A percentile compares a stretch with the other conserved stretches of the same genome.
phyloP scores from a whole-genome alignment of 2,888 invertebrate genomes.

The Meiosimyza decipiens region DNA sequence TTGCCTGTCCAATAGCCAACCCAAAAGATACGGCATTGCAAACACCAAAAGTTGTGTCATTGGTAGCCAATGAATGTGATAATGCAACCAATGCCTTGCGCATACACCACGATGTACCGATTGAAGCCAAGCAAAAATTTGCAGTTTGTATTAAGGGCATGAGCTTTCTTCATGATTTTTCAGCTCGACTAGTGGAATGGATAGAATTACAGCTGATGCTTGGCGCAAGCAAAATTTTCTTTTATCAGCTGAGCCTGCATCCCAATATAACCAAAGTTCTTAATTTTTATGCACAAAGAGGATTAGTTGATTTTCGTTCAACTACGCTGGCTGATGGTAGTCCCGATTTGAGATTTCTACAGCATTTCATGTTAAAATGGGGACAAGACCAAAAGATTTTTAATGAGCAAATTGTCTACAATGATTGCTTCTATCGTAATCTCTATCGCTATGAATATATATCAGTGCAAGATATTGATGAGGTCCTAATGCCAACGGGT shows the following conservation, averaged over 20 bases:
- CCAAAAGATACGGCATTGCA: conserved; percentile 69
- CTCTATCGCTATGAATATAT: conserved; percentile 89
- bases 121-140: conserved; percentile 69
- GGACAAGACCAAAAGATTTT: conserved; percentile 91
- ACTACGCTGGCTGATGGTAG: conserved; percentile 86
- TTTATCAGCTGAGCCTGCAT: conserved; percentile 88
- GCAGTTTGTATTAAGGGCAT: conserved; percentile 93
- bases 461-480: conserved; percentile 89
- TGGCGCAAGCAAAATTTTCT: conserved; percentile 89
- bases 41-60: conserved; percentile 72
- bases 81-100: conserved; percentile 83
- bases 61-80: conserved; percentile 78
- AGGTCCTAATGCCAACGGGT: conserved; percentile 89
- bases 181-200: conserved; percentile 91
- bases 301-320: conserved; percentile 78
- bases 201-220: conserved; percentile 86
- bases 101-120: conserved; percentile 80
- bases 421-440: conserved; percentile 93
- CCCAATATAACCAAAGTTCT: conserved; percentile 86
- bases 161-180: conserved; percentile 90
- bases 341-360: conserved; percentile 87
- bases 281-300: conserved; percentile 72
- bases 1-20: conserved; percentile 78
- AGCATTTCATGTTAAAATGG: conserved; percentile 85
- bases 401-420: conserved; percentile 94